Evolutionary conservation across 2,888 invertebrate genomes (phyloP), one percentile per base, ranked within the genome.

Genomic region (Thecophora atra): DNA sequence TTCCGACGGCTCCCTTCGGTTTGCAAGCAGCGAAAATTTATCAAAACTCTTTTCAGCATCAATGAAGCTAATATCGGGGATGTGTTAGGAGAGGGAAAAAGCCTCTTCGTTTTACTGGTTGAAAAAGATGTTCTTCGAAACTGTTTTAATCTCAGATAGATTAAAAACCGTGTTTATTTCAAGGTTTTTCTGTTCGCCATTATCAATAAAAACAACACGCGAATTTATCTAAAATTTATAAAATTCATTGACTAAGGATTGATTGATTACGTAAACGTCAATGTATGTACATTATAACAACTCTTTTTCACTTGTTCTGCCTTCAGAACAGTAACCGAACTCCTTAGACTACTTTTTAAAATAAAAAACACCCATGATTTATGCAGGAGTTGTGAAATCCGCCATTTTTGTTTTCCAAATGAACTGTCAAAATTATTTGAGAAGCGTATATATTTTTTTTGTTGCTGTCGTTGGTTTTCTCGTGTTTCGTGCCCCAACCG

Each of bases 21-120:
- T 28, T n/a, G 13, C 44, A 30, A 47, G 69, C 64, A 47, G 54
- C 7, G 37, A 74, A 72, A 73, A 75, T 68, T 75, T 75, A 75
- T 74, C 74, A 68, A 72, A 72, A 77, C 75, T 75, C 68, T 72
- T 74, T 76, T 77, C 74, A 74, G 73, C 75, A 75, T 73, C 73
- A 74, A 51, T 74, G 70, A 75, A 75, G 73, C 75, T 75, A 75
- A 75, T 77, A 73, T 74, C 58, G 54, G 51, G 19, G n/a, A 47
- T 21, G 44, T 13, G 19, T 21, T 24, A 15, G 63, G 15, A 21
- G 44, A 24, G 26, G 47, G 44, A 47, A 17, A 2, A 37, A 37
- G 37, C 11, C 3, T n/a, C n/a, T n/a, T n/a, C n/a, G n/a, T n/a
- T n/a, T n/a, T n/a, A n/a, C n/a, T n/a, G n/a, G n/a, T n/a, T n/a